Evolutionary conservation across 2,888 invertebrate species (phyloP).

Genomic region (Podotricha telesiphe): DNA sequence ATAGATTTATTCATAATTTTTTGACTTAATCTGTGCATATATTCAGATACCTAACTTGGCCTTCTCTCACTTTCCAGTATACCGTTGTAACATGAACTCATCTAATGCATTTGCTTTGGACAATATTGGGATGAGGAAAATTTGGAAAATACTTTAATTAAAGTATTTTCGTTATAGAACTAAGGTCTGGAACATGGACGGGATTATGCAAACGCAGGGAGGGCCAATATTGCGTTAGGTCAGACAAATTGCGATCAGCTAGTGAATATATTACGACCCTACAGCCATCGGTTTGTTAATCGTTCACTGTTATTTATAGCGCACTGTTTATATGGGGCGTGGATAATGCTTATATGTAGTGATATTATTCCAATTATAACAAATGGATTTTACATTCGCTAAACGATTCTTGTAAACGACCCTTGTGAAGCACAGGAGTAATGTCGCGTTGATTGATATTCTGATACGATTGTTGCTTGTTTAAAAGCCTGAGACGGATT

Average conservation of each 20-base stretch:
- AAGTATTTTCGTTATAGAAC: too few species aligned
- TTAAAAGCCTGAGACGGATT: too few species aligned
- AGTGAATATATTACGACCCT: conserved; percentile 80
- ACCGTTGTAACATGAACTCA: not conserved
- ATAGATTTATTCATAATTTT: too few species aligned
- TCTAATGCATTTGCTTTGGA: not conserved
- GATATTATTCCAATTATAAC: conserved; percentile 14
- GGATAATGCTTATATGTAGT: conserved; percentile 37
- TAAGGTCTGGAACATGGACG: conserved; percentile 31
- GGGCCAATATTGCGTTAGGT: conserved; percentile 78
- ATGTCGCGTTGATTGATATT: not conserved
- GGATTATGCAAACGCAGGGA: conserved; percentile 57
- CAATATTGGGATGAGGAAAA: not conserved
- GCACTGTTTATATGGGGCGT: conserved; percentile 54
- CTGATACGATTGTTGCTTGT: not conserved
- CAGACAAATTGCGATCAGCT: conserved; percentile 82
- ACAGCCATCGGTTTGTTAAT: conserved; percentile 79
- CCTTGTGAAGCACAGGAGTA: not conserved
- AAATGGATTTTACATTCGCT: not conserved
- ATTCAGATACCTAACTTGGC: not conserved
- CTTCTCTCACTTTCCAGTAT: not conserved
- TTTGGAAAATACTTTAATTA: conserved; percentile 22
- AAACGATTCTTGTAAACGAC: not conserved
- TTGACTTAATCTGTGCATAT: too few species aligned
- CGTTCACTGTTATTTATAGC: conserved; percentile 78